Percentiles rank a stretch among this genome's conserved stretches.
Conservation (phyloP, 2,797 vertebrate species). For the Bovichtus variegatus region DNA sequence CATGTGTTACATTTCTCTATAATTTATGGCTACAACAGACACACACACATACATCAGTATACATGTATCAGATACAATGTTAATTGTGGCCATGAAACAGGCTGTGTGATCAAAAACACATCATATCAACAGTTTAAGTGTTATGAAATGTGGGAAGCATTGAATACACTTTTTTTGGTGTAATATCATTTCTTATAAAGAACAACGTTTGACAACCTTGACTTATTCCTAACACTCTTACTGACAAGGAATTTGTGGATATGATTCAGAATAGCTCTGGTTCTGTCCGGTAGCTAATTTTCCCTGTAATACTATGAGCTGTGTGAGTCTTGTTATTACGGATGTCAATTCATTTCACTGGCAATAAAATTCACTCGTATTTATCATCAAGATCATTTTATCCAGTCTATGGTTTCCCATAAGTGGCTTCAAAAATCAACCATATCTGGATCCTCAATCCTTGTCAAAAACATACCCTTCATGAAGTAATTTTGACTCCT, state of each 20-base stretch:
- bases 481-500: slow-evolving; percentile 13
- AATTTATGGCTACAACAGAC: not conserved
- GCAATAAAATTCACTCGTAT: slow-evolving; percentile 21
- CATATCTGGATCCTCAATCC: not conserved
- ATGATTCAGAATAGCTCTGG: not conserved
- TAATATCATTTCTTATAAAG: not conserved
- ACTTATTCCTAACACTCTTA: not conserved
- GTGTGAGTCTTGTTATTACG: not conserved
- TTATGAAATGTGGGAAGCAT: not conserved
- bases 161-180: not conserved
- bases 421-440: slow-evolving; percentile 11
- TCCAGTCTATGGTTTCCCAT: slow-evolving; percentile 1
- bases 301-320: not conserved
- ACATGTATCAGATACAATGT: not conserved
- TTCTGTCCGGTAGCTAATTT: not conserved
- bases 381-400: slow-evolving; percentile 12
- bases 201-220: not conserved
- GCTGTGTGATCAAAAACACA: not conserved
- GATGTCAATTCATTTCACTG: slow-evolving; percentile 6
- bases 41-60: no score
- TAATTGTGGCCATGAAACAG: slow-evolving; percentile 22
- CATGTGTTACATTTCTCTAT: no score
- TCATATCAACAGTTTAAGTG: not conserved
- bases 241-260: slow-evolving; percentile 3
- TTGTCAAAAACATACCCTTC: not conserved